Evolutionary conservation across 2,797 vertebrate species (phyloP).

Genomic region (Tolypeutes matacus): DNA sequence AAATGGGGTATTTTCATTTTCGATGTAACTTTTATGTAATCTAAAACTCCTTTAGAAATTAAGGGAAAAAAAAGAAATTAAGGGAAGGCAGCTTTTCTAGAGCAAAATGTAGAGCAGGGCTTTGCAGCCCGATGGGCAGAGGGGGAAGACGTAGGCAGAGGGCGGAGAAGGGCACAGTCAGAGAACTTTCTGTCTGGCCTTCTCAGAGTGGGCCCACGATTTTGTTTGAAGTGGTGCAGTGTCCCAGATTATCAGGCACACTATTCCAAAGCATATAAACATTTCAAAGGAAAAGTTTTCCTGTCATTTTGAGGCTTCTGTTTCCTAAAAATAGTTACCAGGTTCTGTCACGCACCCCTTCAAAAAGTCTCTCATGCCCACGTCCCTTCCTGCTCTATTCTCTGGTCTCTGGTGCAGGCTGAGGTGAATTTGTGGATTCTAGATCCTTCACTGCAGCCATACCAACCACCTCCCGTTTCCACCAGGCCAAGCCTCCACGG

Average conservation of each 20-base stretch:
- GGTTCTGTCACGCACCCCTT: neutral
- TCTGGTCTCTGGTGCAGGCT: neutral
- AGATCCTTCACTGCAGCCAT: neutral
- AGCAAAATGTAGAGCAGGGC: too few species aligned
- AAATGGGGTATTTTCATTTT: too few species aligned
- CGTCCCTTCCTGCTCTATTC: neutral
- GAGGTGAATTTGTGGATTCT: neutral
- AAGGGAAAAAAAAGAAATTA: too few species aligned
- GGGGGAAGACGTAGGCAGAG: too few species aligned
- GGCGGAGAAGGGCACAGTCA: too few species aligned
- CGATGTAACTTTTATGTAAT: too few species aligned
- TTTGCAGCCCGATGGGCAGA: accelerated
- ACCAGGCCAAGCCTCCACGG: neutral
- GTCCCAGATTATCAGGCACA: neutral
- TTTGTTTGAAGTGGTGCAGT: neutral
- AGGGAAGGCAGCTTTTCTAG: neutral
- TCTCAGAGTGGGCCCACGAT: accelerated
- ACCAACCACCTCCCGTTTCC: neutral
- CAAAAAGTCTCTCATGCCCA: neutral
- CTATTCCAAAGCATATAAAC: neutral
- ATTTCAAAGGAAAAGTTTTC: neutral
- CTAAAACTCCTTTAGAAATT: too few species aligned
- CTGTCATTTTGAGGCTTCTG: neutral
- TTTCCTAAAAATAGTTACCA: neutral
- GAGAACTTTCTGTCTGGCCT: neutral